A percentile compares a stretch with the other conserved stretches of the same genome.
phyloP scores from a whole-genome alignment of 2,113 vertebrate species.

The Peucedramus taeniatus region DNA sequence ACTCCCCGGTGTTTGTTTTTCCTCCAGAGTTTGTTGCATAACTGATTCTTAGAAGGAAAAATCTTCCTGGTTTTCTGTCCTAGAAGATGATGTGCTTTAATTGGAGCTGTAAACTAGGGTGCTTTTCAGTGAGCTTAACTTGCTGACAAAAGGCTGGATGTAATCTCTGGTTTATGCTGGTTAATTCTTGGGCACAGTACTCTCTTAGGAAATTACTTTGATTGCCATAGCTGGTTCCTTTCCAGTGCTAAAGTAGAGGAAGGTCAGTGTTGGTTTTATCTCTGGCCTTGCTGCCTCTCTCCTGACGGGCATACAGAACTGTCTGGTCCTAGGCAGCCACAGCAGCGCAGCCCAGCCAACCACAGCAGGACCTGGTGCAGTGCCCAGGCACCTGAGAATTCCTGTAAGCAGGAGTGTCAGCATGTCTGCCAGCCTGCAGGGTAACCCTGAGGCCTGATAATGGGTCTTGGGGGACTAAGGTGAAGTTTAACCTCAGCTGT shows the following conservation, averaged over 20 bases:
- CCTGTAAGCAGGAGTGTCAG: not conserved
- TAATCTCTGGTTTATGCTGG: not conserved
- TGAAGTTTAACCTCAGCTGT: not conserved
- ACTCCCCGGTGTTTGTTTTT: not conserved
- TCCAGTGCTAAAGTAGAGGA: slow-evolving; percentile 18
- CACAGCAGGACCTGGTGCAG: slow-evolving; percentile 54
- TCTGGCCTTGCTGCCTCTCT: slow-evolving; percentile 64
- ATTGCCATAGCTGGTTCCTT: not conserved
- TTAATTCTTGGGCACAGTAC: not conserved
- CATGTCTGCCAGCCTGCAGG: not conserved
- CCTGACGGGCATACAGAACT: slow-evolving; percentile 67
- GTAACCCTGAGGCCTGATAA: slow-evolving; percentile 15
- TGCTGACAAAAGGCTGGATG: not conserved
- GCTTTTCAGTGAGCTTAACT: not conserved
- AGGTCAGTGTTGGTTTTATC: slow-evolving; percentile 38
- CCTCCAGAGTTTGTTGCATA: not conserved
- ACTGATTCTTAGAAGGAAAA: slow-evolving; percentile 6
- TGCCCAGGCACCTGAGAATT: not conserved
- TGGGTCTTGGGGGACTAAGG: not conserved
- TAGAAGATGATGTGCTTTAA: not conserved
- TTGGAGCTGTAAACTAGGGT: not conserved
- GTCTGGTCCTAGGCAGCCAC: slow-evolving; percentile 77
- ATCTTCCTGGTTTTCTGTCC: not conserved
- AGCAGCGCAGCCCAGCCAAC: slow-evolving; percentile 71
- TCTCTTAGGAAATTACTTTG: not conserved